Evolutionary conservation across 1,140 invertebrate genomes (phyloP).

Genomic region (Notospermus geniculatus): DNA sequence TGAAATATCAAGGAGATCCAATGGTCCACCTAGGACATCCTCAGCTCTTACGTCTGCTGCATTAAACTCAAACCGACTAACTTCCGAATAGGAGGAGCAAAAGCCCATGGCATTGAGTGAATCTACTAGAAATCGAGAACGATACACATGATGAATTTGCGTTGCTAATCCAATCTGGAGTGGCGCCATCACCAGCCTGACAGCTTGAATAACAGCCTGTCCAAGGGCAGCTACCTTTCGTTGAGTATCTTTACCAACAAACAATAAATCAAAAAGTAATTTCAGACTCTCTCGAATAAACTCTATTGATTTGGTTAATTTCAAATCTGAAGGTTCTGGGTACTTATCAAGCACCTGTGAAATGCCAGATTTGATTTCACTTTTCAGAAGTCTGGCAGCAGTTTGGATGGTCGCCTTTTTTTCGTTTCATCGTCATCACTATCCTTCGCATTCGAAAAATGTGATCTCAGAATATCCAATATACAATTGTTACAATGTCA

Average conservation of each 20-base stretch:
- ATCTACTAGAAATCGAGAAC: too few relatives aligned
- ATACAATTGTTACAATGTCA: not conserved
- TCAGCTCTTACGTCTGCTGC: too few relatives aligned
- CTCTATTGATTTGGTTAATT: not conserved
- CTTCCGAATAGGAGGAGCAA: too few relatives aligned
- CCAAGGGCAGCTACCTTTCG: not conserved
- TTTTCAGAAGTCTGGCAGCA: not conserved
- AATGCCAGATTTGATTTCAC: not conserved
- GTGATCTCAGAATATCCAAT: not conserved
- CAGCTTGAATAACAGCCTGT: not conserved
- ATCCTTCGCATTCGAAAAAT: not conserved
- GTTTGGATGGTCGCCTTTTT: not conserved
- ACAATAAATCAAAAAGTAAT: not conserved
- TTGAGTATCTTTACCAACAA: conserved; percentile 1
- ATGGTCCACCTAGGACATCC: too few relatives aligned
- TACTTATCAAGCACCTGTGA: not conserved
- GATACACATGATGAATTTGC: too few relatives aligned
- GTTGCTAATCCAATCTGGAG: too few relatives aligned
- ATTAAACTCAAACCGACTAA: too few relatives aligned
- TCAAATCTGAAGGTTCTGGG: not conserved
- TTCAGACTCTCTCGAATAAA: not conserved
- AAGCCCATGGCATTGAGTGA: too few relatives aligned
- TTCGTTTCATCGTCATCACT: not conserved
- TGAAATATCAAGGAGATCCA: too few relatives aligned
- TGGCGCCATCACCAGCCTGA: not conserved